Evolutionary conservation across 2,113 vertebrate genomes (phyloP), one percentile per base, ranked within the genome.

Genomic region (Scatophagus argus): DNA sequence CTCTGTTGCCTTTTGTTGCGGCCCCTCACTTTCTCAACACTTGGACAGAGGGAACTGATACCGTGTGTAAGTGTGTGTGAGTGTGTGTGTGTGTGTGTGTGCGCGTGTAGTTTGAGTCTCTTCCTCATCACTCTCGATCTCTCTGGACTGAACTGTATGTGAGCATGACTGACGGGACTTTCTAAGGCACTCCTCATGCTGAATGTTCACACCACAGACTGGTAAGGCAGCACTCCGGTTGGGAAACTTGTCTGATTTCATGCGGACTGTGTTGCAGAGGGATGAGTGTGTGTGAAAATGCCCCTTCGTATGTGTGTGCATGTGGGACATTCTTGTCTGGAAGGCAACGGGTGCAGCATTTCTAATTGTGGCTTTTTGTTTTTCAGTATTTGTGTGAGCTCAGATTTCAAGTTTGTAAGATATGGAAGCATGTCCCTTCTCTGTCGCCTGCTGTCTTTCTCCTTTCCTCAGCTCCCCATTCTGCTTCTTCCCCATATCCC

Each of bases 21-120:
- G 89, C 88, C 89, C 91, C 91, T 90, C 84, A 91, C 87, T 88
- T 92, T 91, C 84, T 86, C 89, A 90, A 84, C 83, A 87, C 88
- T 93, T 83, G 85, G 84, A 87, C 81, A 83, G 77, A 82, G 74
- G 87, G 87, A 89, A 89, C 81, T 74, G 86, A 89, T 88, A 84
- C 79, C 66, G 64, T 70, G 84, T 83, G 69, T 63, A n/a, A n/a
- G 49, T 54, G 65, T 62, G 43, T 74, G 59, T 62, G 62, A 81
- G 69, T 63, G 31, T 56, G 31, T 46, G 25, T 55, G 29, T 66
- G 29, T 56, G 31, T 65, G 27, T 51, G 23, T 38, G 23, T 72
- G 43, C 72, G 41, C 51, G 31, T 86, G 69, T 52, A 43, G 54
- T 52, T 65, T 59, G 62, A 61, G 63, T 46, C 74, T 82, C 75